phyloP scores from a whole-genome alignment of 2,797 vertebrate genomes.

The Esox lucius region DNA sequence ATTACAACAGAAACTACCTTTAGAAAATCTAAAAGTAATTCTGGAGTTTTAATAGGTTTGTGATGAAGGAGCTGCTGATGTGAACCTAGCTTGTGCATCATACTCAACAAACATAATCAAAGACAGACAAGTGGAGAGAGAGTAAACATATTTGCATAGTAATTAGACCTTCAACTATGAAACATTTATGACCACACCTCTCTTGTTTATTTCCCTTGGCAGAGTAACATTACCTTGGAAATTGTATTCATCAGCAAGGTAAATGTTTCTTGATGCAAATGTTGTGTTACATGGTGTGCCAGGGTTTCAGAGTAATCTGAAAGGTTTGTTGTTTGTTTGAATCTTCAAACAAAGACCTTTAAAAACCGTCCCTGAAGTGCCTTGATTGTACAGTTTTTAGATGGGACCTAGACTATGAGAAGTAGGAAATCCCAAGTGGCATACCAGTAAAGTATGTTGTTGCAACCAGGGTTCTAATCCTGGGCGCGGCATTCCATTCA shows the following conservation, averaged over 20 bases:
- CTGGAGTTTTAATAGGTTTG: neutral
- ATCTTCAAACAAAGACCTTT: constrained; percentile 12
- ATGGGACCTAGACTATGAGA: neutral
- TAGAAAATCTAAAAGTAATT: neutral
- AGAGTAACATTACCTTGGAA: constrained; percentile 1
- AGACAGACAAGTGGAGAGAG: neutral
- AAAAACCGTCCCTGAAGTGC: neutral
- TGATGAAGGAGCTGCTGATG: neutral
- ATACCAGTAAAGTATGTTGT: too few species aligned
- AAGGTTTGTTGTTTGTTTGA: neutral
- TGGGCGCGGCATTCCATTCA: too few species aligned
- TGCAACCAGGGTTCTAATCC: too few species aligned
- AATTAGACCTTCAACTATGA: neutral
- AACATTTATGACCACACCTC: constrained; percentile 18
- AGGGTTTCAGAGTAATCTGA: neutral
- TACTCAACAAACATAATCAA: constrained; percentile 11
- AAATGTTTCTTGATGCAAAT: constrained; percentile 19
- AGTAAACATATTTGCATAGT: constrained; percentile 18
- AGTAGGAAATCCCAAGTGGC: neutral
- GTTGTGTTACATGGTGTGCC: constrained; percentile 7
- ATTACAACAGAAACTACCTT: neutral
- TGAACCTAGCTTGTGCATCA: neutral
- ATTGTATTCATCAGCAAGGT: constrained; percentile 13
- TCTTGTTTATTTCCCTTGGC: constrained; percentile 23
- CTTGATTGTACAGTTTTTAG: neutral